Conservation (phyloP, 2,797 vertebrate genomes). For the Leptodactylus fallax region DNA sequence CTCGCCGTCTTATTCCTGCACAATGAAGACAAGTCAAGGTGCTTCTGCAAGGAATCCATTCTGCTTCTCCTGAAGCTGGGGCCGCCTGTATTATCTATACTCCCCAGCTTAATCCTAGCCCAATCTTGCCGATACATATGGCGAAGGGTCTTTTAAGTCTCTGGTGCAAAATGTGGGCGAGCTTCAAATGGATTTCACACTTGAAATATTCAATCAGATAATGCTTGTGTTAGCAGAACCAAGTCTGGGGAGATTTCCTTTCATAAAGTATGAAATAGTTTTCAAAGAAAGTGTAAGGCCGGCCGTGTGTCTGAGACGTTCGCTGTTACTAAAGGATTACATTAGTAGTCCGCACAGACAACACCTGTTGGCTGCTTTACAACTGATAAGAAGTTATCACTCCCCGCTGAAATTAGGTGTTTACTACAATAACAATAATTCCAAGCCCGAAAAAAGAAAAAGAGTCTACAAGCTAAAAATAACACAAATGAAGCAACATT, state of each 20-base stretch:
- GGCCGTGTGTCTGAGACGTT: slow-evolving; percentile 67
- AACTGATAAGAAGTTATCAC: slow-evolving; percentile 69
- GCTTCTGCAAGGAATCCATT: not conserved
- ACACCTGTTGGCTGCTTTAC: slow-evolving; percentile 73
- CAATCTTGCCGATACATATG: slow-evolving; percentile 62
- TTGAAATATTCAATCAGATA: slow-evolving; percentile 80
- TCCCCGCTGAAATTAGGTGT: slow-evolving; percentile 72
- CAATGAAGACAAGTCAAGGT: not conserved
- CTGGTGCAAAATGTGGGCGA: slow-evolving; percentile 62
- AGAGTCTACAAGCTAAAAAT: too few relatives aligned
- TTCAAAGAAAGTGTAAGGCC: slow-evolving; percentile 74
- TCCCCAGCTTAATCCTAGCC: slow-evolving; percentile 63
- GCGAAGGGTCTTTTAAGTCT: slow-evolving; percentile 61
- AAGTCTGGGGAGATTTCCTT: slow-evolving; percentile 75
- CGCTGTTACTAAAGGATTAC: slow-evolving; percentile 61
- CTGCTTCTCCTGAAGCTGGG: not conserved
- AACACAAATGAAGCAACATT: not conserved
- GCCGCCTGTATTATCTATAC: slow-evolving; percentile 63
- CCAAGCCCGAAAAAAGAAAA: not conserved
- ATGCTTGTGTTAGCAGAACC: slow-evolving; percentile 74
- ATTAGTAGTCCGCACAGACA: slow-evolving; percentile 31
- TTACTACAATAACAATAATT: slow-evolving; percentile 72
- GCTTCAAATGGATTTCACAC: slow-evolving; percentile 69
- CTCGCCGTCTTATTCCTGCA: not conserved
- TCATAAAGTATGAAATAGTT: slow-evolving; percentile 76